Percentiles rank a stretch among this genome's conserved stretches.
These are phyloP conservation scores for Apogon hyalosoma DNA, from an alignment of 2,797 vertebrate genomes.

Conservation along the genomic window DNA sequence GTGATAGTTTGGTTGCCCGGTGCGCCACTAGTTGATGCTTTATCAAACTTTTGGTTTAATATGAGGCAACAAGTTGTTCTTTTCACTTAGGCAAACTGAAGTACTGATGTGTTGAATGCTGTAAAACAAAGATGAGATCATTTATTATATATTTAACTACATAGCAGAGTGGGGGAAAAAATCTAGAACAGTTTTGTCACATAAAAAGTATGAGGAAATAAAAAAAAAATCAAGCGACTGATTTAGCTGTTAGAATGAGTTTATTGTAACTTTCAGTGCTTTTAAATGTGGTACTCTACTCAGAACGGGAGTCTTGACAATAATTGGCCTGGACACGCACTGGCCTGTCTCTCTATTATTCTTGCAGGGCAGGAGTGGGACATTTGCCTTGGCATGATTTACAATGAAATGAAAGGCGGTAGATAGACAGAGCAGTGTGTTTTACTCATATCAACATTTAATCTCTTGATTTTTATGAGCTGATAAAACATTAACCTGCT, in stretches of 20 bases:
- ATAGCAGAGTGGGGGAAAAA: neutral
- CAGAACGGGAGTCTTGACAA: slow-evolving; percentile 54
- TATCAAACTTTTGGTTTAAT: slow-evolving; percentile 30
- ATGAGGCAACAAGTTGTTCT: neutral
- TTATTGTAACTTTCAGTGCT: slow-evolving; percentile 34
- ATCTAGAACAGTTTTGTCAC: no score
- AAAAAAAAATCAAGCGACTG: neutral
- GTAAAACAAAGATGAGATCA: slow-evolving; percentile 4
- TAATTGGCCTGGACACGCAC: slow-evolving; percentile 65
- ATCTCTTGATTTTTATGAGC: slow-evolving; percentile 29
- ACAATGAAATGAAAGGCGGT: slow-evolving; percentile 42
- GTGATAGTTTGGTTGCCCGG: neutral
- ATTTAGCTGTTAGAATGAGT: no score
- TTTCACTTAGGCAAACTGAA: neutral
- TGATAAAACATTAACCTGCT: slow-evolving; percentile 49
- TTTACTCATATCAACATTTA: slow-evolving; percentile 35
- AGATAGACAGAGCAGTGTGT: slow-evolving; percentile 10
- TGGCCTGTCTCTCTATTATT: slow-evolving; percentile 54
- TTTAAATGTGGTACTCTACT: slow-evolving; percentile 32
- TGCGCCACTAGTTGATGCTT: slow-evolving; percentile 62
- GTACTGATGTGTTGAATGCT: neutral
- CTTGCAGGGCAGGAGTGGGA: slow-evolving; percentile 50
- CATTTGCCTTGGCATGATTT: slow-evolving; percentile 55
- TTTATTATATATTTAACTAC: neutral
- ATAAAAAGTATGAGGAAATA: neutral